Evolutionary conservation across 2,797 vertebrate species (phyloP), one percentile per base, ranked within the genome.

Genomic region (Enteromius argenteus): DNA sequence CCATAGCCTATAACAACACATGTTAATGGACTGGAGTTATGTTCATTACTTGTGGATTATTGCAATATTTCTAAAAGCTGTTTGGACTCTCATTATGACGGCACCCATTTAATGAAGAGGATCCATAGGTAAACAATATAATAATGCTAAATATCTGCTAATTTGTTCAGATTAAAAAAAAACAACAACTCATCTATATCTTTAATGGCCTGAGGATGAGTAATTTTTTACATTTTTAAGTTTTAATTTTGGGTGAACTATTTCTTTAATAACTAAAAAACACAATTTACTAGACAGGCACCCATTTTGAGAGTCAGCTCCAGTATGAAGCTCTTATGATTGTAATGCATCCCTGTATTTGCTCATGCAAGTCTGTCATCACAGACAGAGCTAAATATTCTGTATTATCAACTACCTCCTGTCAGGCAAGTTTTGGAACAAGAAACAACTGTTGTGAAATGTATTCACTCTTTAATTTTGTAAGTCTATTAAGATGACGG

Each of bases 331-430:
- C 73, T 30, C 74, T 77, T 42, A 6, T 60, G n/a, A 42, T 42
- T 5, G 2, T 60, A 77, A 62, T 44, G 23, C 75, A 62, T 77
- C 53, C 42, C 4, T 77, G n/a, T 60, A n/a, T 60, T 5, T 76
- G 74, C 74, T 76, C 27, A 60, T 42, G 35, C 14, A 76, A n/a
- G n/a, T 27, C n/a, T 44, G 37, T 11, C n/a, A 39, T 76, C 11
- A 76, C n/a, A 58, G 73, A 76, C 6, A 0, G 21, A 17, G 32
- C 4, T 27, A 76, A 60, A 76, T 76, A 60, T 76, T 60, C 35
- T 58, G 4, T 19, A 60, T 77, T 0, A 19, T 5, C 23, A 3
- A 39, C 32, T 9, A 58, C 7, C 21, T 73, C 39, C 39, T 46
- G 27, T 73, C n/a, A 30, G 17, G 46, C 9, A 35, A 51, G 30